Evolutionary conservation across 2,888 invertebrate genomes (phyloP), one percentile per base, ranked within the genome.

Genomic region (Cantharis nigra): DNA sequence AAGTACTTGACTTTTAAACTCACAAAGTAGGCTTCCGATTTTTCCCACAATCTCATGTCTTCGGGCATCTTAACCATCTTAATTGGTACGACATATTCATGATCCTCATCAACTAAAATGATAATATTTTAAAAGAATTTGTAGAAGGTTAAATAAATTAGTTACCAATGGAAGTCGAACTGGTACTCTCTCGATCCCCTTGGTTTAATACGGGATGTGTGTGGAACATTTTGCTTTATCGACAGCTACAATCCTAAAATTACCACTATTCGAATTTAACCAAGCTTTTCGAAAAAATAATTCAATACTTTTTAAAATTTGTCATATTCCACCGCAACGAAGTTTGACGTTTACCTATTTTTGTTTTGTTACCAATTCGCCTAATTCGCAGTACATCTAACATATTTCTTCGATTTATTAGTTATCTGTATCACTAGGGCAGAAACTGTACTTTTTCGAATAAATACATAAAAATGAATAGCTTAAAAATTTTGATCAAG

Each of bases 1-100:
- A 2, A 13, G 65, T n/a, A 18, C 23, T n/a, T n/a, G n/a, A 49
- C 49, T 23, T 20, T 67, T 67, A 2, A 67, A 26, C 88, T 89
- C 88, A 94, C 94, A 89, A 93, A 93, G 87, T 96, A 96, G 3
- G 96, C 96, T 86, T 95, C 94, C 0, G 96, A 96, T 85, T 93
- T 94, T 83, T 95, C 93, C 97, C 97, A 97, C 78, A 91, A 88
- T 71, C 90, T 89, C 93, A 97, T 93, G 84, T 96, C 96, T 16
- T 90, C 90, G 5, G 92, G 90, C 26, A 89, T 88, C 88, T 92
- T 93, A 3, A 95, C 91, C 74, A 91, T 90, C 86, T 92, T 94
- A 78, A 91, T 90, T 9, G 94, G 94, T 67, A 91, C 90, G 28
- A 92, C 81, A 85, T 91, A 94, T 73, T 91, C 90, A 87, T 94